Conservation (phyloP, 2,888 invertebrate genomes). For the Nomada fabriciana region DNA sequence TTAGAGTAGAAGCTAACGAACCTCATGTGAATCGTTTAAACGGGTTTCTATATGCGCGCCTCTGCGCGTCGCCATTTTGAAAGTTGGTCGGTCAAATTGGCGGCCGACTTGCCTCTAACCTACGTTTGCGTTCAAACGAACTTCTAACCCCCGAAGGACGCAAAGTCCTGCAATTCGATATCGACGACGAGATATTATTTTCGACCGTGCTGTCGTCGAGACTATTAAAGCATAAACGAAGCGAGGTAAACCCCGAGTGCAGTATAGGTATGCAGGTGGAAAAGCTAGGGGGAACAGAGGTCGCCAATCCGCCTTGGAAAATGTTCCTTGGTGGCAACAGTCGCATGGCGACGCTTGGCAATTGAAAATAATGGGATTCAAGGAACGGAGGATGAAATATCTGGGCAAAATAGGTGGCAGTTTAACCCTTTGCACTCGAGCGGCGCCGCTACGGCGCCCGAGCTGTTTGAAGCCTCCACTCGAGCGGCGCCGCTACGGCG, state of each 20-base stretch:
- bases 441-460: too few species aligned
- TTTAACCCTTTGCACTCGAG: too few species aligned
- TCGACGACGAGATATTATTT: constrained; percentile 44
- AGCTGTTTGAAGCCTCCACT: too few species aligned
- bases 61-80: background rate
- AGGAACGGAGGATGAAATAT: constrained; percentile 63
- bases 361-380: constrained; percentile 68
- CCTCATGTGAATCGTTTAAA: constrained; percentile 16
- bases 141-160: background rate
- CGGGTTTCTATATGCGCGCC: background rate
- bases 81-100: background rate
- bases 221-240: constrained; percentile 57
- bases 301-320: background rate
- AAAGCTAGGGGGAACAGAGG: background rate
- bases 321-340: background rate
- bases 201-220: constrained; percentile 18
- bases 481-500: too few species aligned
- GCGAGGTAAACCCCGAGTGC: background rate
- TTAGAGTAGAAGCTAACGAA: constrained; percentile 48
- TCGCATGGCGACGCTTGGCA: constrained; percentile 37
- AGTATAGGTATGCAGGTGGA: background rate
- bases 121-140: constrained; percentile 45
- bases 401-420: constrained; percentile 34
- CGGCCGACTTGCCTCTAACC: constrained; percentile 12
- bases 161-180: constrained; percentile 65